Evolutionary conservation across 1,140 invertebrate genomes (phyloP).

Genomic region (Pseudomyrmex sp.): DNA sequence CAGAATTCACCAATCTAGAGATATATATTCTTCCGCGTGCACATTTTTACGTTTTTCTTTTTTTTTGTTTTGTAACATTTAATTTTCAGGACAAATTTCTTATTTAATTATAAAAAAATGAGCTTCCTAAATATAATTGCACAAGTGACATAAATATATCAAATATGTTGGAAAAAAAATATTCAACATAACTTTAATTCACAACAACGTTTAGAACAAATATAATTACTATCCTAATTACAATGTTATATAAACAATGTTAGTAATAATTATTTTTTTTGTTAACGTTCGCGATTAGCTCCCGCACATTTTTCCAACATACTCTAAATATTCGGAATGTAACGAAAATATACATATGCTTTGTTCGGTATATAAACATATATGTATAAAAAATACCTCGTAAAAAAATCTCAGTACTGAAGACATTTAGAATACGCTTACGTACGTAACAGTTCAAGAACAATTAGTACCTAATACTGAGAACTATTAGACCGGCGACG

Average conservation of each 20-base stretch:
- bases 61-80: constrained; percentile 16
- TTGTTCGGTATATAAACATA: constrained; percentile 14
- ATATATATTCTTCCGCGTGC: constrained; percentile 32
- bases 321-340: constrained; percentile 35
- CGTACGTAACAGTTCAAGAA: constrained; percentile 7
- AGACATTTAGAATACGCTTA: background rate
- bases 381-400: constrained; percentile 33
- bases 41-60: constrained; percentile 18
- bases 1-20: constrained; percentile 11
- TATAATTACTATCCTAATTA: background rate
- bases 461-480: constrained; percentile 26
- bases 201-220: background rate
- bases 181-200: background rate
- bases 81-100: constrained; percentile 16
- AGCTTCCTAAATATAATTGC: constrained; percentile 40
- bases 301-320: constrained; percentile 24
- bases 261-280: background rate
- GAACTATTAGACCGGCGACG: constrained; percentile 18
- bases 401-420: constrained; percentile 51
- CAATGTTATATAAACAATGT: background rate
- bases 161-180: constrained; percentile 42
- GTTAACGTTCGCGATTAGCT: background rate
- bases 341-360: constrained; percentile 44
- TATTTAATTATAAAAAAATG: constrained; percentile 13
- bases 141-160: constrained; percentile 32